These are phyloP conservation scores for Drosophila aldrichi DNA, from an alignment of 2,888 invertebrate species.

Conservation along the genomic window DNA sequence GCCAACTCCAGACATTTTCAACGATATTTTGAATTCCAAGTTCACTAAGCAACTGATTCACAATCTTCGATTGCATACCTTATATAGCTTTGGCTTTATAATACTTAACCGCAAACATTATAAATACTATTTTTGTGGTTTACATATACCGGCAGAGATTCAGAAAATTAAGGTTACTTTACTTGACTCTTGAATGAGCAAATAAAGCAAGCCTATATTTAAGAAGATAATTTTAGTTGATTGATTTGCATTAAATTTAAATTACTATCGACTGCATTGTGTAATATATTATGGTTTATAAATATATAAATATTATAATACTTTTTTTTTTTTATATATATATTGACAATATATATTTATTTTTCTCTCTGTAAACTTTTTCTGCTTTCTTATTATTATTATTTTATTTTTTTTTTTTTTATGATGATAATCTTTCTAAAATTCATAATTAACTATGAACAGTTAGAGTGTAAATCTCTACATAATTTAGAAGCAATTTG, in stretches of 20 bases:
- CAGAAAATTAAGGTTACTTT: neutral
- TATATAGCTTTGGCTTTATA: constrained; percentile 6
- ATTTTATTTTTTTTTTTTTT: no score
- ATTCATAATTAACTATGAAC: no score
- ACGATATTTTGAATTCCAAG: neutral
- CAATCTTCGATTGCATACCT: neutral
- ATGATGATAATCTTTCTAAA: no score
- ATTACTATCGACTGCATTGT: no score
- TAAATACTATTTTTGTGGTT: neutral
- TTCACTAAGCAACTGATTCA: constrained; percentile 25
- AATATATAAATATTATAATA: no score
- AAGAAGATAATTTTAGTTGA: neutral
- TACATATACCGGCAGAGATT: neutral
- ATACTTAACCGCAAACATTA: constrained; percentile 17
- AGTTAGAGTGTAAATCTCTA: no score
- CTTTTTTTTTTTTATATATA: no score
- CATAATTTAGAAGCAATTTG: no score
- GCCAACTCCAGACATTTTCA: constrained; percentile 14
- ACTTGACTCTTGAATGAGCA: constrained; percentile 13
- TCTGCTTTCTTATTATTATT: no score
- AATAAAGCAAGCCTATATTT: neutral
- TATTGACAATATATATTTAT: no score
- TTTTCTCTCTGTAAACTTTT: no score
- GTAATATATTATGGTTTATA: no score
- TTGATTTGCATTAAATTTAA: neutral